Conservation (phyloP, 2,888 invertebrate genomes). For the Ornithoptera alexandrae region DNA sequence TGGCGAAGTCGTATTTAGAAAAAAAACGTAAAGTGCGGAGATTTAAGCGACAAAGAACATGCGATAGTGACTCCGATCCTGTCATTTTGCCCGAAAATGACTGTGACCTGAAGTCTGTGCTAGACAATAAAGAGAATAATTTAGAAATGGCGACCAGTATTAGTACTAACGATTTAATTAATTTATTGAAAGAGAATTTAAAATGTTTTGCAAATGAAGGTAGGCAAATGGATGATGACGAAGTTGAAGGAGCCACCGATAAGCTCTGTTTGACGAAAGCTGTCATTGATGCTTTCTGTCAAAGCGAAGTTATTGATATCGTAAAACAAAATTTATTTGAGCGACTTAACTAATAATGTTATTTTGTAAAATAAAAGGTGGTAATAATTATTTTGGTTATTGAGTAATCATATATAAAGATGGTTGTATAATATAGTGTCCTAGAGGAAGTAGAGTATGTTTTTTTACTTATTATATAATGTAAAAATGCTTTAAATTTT, state of each 20-base stretch:
- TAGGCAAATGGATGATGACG: constrained; percentile 50
- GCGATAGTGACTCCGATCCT: constrained; percentile 47
- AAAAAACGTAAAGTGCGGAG: constrained; percentile 60
- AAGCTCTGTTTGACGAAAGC: constrained; percentile 65
- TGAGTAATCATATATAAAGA: too few relatives aligned
- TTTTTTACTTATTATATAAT: too few relatives aligned
- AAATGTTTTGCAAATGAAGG: constrained; percentile 47
- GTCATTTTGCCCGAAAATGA: constrained; percentile 37
- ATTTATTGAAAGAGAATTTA: constrained; percentile 59
- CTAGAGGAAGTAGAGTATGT: too few relatives aligned
- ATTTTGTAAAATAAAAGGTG: too few relatives aligned
- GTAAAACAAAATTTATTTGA: constrained; percentile 75
- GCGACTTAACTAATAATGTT: constrained; percentile 43
- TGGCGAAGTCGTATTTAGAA: constrained; percentile 60
- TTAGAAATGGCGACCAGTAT: constrained; percentile 50
- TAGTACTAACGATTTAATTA: constrained; percentile 52
- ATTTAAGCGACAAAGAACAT: constrained; percentile 62
- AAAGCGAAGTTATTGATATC: constrained; percentile 79
- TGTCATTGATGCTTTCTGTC: constrained; percentile 83
- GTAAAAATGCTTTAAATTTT: too few relatives aligned
- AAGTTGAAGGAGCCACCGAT: constrained; percentile 59
- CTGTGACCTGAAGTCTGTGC: constrained; percentile 52
- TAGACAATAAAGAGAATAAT: constrained; percentile 55
- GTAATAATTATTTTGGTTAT: too few relatives aligned
- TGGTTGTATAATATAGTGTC: too few relatives aligned